Conservation (phyloP, 2,797 vertebrate species). For the Lacerta agilis region DNA sequence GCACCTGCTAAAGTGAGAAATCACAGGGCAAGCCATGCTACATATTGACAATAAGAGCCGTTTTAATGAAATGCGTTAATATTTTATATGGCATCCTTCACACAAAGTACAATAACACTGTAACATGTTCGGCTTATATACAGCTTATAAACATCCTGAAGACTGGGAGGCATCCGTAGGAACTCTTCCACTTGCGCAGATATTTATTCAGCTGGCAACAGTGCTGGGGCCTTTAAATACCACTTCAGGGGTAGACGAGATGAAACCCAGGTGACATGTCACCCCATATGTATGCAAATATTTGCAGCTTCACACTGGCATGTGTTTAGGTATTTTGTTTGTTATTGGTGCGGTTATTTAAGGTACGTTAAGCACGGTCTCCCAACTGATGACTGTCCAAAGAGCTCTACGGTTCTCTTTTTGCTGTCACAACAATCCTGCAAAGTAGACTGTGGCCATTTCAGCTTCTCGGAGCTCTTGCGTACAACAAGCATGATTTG, state of each 20-base stretch:
- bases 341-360: background rate
- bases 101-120: constrained; percentile 61
- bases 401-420: no score
- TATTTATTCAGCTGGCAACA: constrained; percentile 65
- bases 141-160: constrained; percentile 58
- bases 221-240: constrained; percentile 47
- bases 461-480: no score
- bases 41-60: constrained; percentile 71
- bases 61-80: constrained; percentile 77
- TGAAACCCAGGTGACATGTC: constrained; percentile 1
- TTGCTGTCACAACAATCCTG: no score
- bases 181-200: constrained; percentile 46
- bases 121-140: constrained; percentile 52
- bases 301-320: background rate
- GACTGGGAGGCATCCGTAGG: constrained; percentile 25
- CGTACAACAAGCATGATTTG: no score
- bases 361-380: background rate
- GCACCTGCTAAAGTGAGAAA: constrained; percentile 68
- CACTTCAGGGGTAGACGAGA: constrained; percentile 11
- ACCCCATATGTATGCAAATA: constrained; percentile 13
- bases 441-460: no score
- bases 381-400: no score
- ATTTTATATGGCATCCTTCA: constrained; percentile 69
- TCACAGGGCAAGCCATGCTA: constrained; percentile 55
- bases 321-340: background rate